A percentile compares a stretch with the other conserved stretches of the same genome.
Evolutionary conservation across 1,140 invertebrate species (phyloP).

Genomic region (Leptinotarsa texana): DNA sequence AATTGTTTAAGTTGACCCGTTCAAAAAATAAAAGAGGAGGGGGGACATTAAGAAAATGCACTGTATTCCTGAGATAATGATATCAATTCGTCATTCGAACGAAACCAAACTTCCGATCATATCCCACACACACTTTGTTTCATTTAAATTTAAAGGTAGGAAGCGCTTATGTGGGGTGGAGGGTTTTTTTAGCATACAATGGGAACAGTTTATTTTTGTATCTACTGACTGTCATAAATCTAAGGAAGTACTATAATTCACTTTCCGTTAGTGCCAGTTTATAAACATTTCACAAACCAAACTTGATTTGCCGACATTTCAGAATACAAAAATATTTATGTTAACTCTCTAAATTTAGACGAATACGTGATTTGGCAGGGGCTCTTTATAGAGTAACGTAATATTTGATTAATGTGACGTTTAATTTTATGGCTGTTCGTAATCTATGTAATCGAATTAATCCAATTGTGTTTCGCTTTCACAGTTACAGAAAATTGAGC

Average conservation of each 20-base stretch:
- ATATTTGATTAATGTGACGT: not conserved
- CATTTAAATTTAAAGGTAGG: too few relatives aligned
- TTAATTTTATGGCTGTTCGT: not conserved
- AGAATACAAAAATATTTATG: not conserved
- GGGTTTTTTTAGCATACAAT: too few relatives aligned
- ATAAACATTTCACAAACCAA: not conserved
- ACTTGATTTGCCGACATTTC: not conserved
- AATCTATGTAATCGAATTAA: not conserved
- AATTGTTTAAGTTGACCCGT: too few relatives aligned
- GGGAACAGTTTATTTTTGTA: not conserved
- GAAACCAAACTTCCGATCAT: too few relatives aligned
- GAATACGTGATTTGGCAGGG: not conserved
- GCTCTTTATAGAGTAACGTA: not conserved
- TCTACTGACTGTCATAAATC: conserved; percentile 5
- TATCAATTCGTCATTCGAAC: too few relatives aligned
- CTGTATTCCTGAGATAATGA: too few relatives aligned
- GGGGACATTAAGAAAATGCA: too few relatives aligned
- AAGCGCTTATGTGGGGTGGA: too few relatives aligned
- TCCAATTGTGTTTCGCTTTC: not conserved
- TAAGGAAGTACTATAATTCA: not conserved
- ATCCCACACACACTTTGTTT: too few relatives aligned
- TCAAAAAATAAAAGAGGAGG: too few relatives aligned
- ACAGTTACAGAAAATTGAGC: too few relatives aligned
- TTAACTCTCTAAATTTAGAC: conserved; percentile 1
- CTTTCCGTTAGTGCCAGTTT: not conserved